Percentiles rank a stretch among this genome's conserved stretches.
These are phyloP conservation scores for Tryphoninae sp. DNA, from an alignment of 2,888 invertebrate species.

Conservation along the genomic window DNA sequence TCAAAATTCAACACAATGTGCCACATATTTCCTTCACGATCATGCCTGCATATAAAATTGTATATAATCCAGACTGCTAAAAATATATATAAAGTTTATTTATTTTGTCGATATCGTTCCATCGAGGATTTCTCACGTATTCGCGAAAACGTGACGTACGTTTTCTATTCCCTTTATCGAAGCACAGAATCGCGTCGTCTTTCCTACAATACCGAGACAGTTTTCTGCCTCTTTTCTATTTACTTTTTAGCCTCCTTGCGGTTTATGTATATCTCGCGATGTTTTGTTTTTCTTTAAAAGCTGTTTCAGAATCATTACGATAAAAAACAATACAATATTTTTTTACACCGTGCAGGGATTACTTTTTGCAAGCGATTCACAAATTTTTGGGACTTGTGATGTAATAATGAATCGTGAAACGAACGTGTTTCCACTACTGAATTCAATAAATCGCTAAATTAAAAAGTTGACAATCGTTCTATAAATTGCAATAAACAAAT, in stretches of 20 bases:
- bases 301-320: slow-evolving; percentile 6
- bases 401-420: not conserved
- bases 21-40: slow-evolving; percentile 47
- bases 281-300: slow-evolving; percentile 18
- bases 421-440: too few relatives aligned
- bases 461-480: too few relatives aligned
- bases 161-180: slow-evolving; percentile 74
- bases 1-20: slow-evolving; percentile 32
- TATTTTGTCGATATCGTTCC: slow-evolving; percentile 40
- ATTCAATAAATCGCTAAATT: too few relatives aligned
- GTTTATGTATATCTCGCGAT: slow-evolving; percentile 24
- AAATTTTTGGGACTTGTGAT: not conserved
- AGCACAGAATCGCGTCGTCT: slow-evolving; percentile 65
- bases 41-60: slow-evolving; percentile 42
- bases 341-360: slow-evolving; percentile 8
- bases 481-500: too few relatives aligned
- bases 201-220: slow-evolving; percentile 53
- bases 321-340: not conserved
- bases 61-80: slow-evolving; percentile 33
- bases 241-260: slow-evolving; percentile 35
- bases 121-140: slow-evolving; percentile 68
- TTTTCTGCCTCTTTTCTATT: slow-evolving; percentile 50
- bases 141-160: slow-evolving; percentile 71
- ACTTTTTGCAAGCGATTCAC: not conserved
- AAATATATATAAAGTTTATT: slow-evolving; percentile 43